Evolutionary conservation across 2,797 vertebrate genomes (phyloP).

Genomic region (Trachops cirrhosus): DNA sequence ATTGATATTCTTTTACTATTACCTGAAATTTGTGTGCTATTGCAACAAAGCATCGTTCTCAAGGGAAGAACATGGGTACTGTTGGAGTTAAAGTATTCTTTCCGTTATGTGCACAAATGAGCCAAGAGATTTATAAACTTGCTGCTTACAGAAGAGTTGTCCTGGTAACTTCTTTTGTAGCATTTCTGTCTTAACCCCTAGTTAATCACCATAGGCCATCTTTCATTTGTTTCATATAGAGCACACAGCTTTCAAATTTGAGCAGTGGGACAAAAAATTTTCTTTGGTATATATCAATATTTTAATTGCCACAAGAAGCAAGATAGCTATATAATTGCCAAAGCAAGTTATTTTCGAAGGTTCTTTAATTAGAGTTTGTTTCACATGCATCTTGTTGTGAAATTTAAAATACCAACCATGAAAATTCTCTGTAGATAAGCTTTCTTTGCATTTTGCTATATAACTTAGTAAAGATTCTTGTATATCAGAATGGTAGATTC

Average conservation of each 20-base stretch:
- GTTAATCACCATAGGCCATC: slow-evolving; percentile 42
- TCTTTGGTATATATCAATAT: slow-evolving; percentile 30
- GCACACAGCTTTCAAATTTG: slow-evolving; percentile 38
- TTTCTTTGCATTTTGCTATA: not conserved
- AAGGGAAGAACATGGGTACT: not conserved
- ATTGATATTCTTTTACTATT: slow-evolving; percentile 37
- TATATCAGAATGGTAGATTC: not conserved
- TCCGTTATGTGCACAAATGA: slow-evolving; percentile 22
- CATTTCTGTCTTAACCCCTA: slow-evolving; percentile 15
- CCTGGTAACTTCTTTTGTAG: slow-evolving; percentile 20
- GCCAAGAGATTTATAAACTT: slow-evolving; percentile 35
- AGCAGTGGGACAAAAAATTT: slow-evolving; percentile 13
- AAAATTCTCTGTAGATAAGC: slow-evolving; percentile 9
- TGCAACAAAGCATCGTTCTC: slow-evolving; percentile 38
- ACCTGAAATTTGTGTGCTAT: slow-evolving; percentile 30
- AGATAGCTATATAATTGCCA: slow-evolving; percentile 45
- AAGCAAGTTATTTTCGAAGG: slow-evolving; percentile 45
- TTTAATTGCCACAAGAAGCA: slow-evolving; percentile 49
- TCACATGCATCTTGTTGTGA: not conserved
- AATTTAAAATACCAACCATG: slow-evolving; percentile 34
- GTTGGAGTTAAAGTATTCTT: not conserved
- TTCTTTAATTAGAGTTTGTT: slow-evolving; percentile 46
- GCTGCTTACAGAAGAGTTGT: slow-evolving; percentile 18
- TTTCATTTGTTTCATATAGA: slow-evolving; percentile 27
- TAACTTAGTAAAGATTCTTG: slow-evolving; percentile 13